Evolutionary conservation across 2,888 invertebrate genomes (phyloP), one percentile per base, ranked within the genome.

Genomic region (Epistrophe eligans): DNA sequence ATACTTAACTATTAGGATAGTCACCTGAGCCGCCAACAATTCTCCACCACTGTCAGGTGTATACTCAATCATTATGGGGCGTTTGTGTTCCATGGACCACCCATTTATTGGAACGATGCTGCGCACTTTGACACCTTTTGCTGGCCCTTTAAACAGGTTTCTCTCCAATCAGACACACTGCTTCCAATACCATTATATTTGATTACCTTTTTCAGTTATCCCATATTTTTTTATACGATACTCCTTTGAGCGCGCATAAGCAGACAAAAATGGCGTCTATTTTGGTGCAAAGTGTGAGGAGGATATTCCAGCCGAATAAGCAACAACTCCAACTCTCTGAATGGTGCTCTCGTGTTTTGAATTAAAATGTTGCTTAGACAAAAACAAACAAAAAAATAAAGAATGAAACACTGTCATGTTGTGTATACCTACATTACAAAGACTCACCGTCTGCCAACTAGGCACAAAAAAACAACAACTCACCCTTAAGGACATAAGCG

Each of bases 251-350:
- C 77, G 58, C 77, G 77, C 77, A 87, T 71, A 66, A 58, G 48
- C 76, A 80, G 66, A 84, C 82, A 79, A 87, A 87, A 87, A 87
- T 87, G 87, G 87, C 87, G 87, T 66, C 82, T 10, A 13, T 13
- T 72, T 67, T 72, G 74, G 24, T 40, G 60, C 72, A 87, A 79
- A 76, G 87, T 87, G 72, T 70, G 87, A 79, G 82, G 71, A 82
- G 38, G 38, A 60, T 76, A 45, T 52, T 70, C 74, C 71, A 77
- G 35, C 66, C 43, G 62, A 45, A 45, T 52, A 66, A 67, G 43
- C 55, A 62, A 72, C 55, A 62, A 72, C 60, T 67, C 60, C 60
- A 62, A 60, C 45, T 79, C 62, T 60, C 76, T 35, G 48, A 24
- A 55, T 17, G 40, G 50, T 50, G 72, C 43, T 55, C 58, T 81